Evolutionary conservation across 2,797 vertebrate species (phyloP).

Genomic region (Phataginus tricuspis): DNA sequence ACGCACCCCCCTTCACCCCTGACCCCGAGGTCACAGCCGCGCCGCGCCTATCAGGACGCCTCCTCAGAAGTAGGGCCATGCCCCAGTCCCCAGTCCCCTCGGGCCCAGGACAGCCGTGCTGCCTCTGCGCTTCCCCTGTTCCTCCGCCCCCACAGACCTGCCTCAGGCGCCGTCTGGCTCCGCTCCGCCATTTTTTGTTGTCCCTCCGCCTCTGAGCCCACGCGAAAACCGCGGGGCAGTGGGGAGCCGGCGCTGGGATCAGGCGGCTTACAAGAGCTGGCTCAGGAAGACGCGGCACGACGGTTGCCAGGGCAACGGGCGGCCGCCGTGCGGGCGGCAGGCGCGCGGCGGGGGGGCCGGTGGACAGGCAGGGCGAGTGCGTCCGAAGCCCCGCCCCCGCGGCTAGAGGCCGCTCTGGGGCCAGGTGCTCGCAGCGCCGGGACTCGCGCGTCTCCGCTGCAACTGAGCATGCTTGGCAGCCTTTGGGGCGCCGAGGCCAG

Average conservation of each 20-base stretch:
- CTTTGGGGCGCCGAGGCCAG: fast-evolving
- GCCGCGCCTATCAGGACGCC: neutral
- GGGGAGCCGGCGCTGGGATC: slow-evolving; percentile 51
- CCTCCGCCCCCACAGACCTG: slow-evolving; percentile 85
- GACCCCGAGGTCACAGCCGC: slow-evolving; percentile 30
- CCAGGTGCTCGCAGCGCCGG: fast-evolving
- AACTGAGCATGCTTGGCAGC: slow-evolving; percentile 18
- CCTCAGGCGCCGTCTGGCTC: slow-evolving; percentile 85
- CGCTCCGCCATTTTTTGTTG: slow-evolving; percentile 89
- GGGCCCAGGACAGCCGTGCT: neutral
- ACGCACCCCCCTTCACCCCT: slow-evolving; percentile 44
- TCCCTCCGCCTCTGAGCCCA: slow-evolving; percentile 71
- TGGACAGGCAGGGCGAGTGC: neutral
- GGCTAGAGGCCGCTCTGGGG: fast-evolving
- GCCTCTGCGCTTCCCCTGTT: neutral
- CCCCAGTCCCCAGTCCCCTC: neutral
- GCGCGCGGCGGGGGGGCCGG: neutral
- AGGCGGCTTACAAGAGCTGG: slow-evolving; percentile 44
- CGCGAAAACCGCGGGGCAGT: slow-evolving; percentile 69
- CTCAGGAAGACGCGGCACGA: slow-evolving; percentile 29
- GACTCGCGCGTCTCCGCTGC: fast-evolving
- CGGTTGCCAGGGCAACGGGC: slow-evolving; percentile 46
- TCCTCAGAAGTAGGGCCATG: neutral
- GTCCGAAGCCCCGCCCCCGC: slow-evolving; percentile 51
- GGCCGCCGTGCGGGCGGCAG: neutral